These are phyloP conservation scores for Gephyroberyx darwinii DNA, from an alignment of 2,797 vertebrate genomes.

Conservation along the genomic window DNA sequence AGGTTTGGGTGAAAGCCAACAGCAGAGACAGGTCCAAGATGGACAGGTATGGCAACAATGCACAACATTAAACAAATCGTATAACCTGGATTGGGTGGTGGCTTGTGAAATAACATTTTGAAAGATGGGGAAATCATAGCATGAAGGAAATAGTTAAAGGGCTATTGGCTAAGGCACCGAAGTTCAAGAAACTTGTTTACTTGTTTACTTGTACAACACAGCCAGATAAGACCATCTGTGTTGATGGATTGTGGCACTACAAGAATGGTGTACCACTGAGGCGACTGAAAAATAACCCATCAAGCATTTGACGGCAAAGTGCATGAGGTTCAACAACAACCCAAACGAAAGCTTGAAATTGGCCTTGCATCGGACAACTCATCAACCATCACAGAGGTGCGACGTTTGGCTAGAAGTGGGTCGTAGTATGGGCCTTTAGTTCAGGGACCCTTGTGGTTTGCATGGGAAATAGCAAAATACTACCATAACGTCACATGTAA, in stretches of 20 bases:
- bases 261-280: too few species aligned
- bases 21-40: slow-evolving; percentile 39
- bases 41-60: slow-evolving; percentile 64
- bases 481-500: neutral
- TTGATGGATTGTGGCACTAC: too few species aligned
- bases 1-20: slow-evolving; percentile 16
- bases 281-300: too few species aligned
- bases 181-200: too few species aligned
- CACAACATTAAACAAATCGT: slow-evolving; percentile 68
- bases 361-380: slow-evolving; percentile 34
- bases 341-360: slow-evolving; percentile 38
- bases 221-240: too few species aligned
- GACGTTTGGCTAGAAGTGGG: slow-evolving; percentile 42
- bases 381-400: slow-evolving; percentile 35
- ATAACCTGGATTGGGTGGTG: slow-evolving; percentile 48
- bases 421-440: slow-evolving; percentile 3
- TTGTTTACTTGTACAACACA: neutral
- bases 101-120: slow-evolving; percentile 39
- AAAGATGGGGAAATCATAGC: slow-evolving; percentile 28
- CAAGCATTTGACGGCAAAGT: too few species aligned
- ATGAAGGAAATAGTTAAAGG: neutral
- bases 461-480: too few species aligned
- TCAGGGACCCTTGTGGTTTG: neutral
- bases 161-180: too few species aligned
- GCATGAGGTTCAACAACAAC: too few species aligned